Evolutionary conservation across 2,797 vertebrate species (phyloP), one percentile per base, ranked within the genome.

Genomic region (Chelon auratus): DNA sequence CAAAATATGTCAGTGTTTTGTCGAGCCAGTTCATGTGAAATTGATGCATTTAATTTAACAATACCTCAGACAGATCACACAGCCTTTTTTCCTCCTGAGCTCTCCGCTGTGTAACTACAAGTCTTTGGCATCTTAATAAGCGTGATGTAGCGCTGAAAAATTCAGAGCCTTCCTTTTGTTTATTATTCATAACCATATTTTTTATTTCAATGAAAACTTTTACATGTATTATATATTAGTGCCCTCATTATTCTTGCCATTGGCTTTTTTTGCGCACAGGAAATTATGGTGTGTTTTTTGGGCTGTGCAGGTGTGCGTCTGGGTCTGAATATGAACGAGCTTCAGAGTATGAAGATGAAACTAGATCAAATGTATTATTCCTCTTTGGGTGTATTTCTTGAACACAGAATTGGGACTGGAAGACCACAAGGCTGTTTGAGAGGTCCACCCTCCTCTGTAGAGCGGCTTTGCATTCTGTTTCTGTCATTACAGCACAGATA

Each of bases 301-400:
- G n/a, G 2, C 2, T 42, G 26, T 26, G 18, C 30, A 51, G 7
- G 18, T 62, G n/a, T 58, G 3, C 53, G 17, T 62, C n/a, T 56
- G 11, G 48, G 17, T 33, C 7, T 33, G 30, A 33, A 33, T 33
- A 33, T 47, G 39, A 59, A 68, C 1, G 0, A 17, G 43, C 7
- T 13, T 64, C 12, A 39, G 15, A 60, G 6, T 17, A 11, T 12
- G 64, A 77, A 62, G 1, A 56, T 52, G 10, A 43, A 40, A 43
- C n/a, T 2, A 7, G 12, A 72, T 12, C 7, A 55, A 17, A 60
- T 68, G 60, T 42, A 26, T 53, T 39, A 42, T 22, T 42, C 7
- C 26, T 24, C 18, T 40, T 50, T 45, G 36, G 51, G 33, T 62
- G 40, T 61, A 59, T 78, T 67, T 78, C 48, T 62, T 33, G 51